Conservation (phyloP, 2,797 vertebrate genomes). For the Eidolon dupreanum region DNA sequence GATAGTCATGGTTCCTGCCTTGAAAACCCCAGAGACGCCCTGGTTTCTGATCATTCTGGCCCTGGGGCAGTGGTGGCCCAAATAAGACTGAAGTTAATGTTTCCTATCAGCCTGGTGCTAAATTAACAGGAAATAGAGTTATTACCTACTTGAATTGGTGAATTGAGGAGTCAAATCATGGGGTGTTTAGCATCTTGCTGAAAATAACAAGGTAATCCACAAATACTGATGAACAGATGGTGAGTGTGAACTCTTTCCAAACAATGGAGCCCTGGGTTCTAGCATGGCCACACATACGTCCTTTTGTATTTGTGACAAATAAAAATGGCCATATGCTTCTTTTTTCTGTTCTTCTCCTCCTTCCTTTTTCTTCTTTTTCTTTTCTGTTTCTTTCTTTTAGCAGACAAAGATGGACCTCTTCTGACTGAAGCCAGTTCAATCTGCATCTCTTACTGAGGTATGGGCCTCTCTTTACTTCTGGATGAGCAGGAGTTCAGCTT, state of each 20-base stretch:
- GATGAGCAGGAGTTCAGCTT: neutral
- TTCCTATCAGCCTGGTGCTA: neutral
- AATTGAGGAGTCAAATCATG: neutral
- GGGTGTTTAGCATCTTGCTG: neutral
- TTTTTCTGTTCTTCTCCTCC: neutral
- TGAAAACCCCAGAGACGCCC: neutral
- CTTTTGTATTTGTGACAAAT: neutral
- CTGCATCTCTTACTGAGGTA: neutral
- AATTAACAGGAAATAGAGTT: neutral
- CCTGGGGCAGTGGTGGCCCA: neutral
- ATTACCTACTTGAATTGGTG: neutral
- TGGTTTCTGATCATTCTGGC: neutral
- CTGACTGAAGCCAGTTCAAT: neutral
- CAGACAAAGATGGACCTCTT: neutral
- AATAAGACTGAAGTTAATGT: neutral
- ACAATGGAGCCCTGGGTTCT: neutral
- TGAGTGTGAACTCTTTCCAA: neutral
- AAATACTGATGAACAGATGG: neutral
- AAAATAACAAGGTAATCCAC: neutral
- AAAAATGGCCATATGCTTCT: neutral
- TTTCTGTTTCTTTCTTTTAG: constrained; percentile 8
- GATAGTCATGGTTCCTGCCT: neutral
- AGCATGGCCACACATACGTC: neutral
- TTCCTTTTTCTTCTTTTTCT: neutral
- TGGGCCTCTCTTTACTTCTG: neutral